phyloP scores from a whole-genome alignment of 2,113 vertebrate genomes.

The Rhea americana region DNA sequence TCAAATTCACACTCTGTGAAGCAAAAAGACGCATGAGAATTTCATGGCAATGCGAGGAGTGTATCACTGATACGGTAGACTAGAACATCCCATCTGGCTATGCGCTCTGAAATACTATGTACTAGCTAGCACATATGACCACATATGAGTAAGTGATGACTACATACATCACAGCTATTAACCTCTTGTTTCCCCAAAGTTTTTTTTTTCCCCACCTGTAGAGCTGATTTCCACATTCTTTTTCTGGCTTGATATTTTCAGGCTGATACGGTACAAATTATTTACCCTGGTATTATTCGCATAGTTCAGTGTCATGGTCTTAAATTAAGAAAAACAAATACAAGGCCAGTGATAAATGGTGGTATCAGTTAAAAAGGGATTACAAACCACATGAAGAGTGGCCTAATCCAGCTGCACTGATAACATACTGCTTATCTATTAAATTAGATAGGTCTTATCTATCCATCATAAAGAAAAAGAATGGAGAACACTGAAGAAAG shows the following conservation, averaged over 20 bases:
- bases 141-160: not conserved
- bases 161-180: not conserved
- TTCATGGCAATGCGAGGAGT: not conserved
- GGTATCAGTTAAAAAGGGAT: not conserved
- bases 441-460: not conserved
- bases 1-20: not conserved
- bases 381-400: not conserved
- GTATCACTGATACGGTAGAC: not conserved
- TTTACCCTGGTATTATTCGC: fast-evolving
- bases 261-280: not conserved
- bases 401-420: not conserved
- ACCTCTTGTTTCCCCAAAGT: not conserved
- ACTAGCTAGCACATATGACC: not conserved
- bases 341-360: not conserved
- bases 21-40: not conserved
- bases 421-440: not conserved
- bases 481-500: not conserved
- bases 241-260: not conserved
- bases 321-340: not conserved
- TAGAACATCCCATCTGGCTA: not conserved
- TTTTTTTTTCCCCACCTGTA: not conserved
- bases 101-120: not conserved
- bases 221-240: not conserved
- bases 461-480: not conserved
- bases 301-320: not conserved